A percentile compares a stretch with the other conserved stretches of the same genome.
These are phyloP conservation scores for Etheostoma perlongum DNA, from an alignment of 2,797 vertebrate species.

Conservation along the genomic window DNA sequence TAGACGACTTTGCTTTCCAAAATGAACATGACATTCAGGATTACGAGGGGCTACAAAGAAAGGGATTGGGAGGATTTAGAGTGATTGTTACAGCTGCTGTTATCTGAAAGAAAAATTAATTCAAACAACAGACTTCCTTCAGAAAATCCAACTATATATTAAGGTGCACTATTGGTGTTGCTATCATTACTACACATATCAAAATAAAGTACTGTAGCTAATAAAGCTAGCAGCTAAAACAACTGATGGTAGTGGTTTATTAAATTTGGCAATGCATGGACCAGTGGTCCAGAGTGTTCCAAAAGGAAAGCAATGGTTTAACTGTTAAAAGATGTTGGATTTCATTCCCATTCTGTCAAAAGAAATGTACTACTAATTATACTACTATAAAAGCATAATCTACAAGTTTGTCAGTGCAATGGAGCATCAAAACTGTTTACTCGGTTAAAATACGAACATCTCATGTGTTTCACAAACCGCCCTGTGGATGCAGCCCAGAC, in stretches of 20 bases:
- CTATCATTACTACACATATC: neutral
- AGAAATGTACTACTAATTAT: neutral
- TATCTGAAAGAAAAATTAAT: neutral
- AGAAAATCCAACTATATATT: neutral
- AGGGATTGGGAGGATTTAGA: constrained; percentile 42
- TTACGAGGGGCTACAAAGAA: constrained; percentile 43
- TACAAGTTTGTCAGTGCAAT: constrained; percentile 17
- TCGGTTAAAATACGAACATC: constrained; percentile 15
- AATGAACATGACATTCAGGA: constrained; percentile 50
- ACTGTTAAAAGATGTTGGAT: constrained; percentile 8
- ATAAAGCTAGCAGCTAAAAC: neutral
- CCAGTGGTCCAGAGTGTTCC: neutral
- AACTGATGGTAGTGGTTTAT: neutral
- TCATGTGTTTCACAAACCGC: constrained; percentile 16
- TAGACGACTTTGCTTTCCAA: constrained; percentile 26
- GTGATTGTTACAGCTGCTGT: constrained; percentile 13
- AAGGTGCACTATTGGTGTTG: neutral
- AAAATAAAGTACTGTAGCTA: neutral
- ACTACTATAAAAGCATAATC: neutral
- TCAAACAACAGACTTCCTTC: neutral
- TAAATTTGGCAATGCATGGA: neutral
- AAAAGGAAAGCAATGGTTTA: neutral
- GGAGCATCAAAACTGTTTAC: constrained; percentile 26
- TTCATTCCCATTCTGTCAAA: constrained; percentile 20
- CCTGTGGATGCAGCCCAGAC: constrained; percentile 20